These are phyloP conservation scores for Ardeotis arabs DNA, from an alignment of 2,113 vertebrate genomes.

Conservation along the genomic window DNA sequence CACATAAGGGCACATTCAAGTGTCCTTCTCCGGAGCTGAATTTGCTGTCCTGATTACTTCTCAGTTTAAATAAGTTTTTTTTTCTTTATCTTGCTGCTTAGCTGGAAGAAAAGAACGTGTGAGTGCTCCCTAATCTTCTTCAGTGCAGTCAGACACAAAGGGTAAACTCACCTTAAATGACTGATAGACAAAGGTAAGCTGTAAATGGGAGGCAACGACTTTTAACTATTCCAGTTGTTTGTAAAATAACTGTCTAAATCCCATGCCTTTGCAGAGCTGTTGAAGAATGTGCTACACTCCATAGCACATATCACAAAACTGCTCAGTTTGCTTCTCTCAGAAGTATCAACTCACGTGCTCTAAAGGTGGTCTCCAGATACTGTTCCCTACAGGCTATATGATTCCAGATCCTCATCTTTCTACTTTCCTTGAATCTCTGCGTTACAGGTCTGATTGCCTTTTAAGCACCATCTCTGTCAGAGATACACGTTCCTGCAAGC, in stretches of 20 bases:
- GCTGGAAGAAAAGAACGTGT: background rate
- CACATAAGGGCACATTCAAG: background rate
- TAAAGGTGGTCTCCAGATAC: background rate
- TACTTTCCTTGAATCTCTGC: background rate
- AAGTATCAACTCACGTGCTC: background rate
- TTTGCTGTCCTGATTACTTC: background rate
- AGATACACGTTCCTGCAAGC: fast-evolving
- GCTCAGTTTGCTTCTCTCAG: background rate
- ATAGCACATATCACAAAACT: background rate
- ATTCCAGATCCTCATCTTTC: background rate
- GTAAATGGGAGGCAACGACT: background rate
- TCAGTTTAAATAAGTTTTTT: background rate
- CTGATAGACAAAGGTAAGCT: background rate
- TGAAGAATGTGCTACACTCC: background rate
- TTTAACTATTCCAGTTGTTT: background rate
- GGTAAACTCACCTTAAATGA: background rate
- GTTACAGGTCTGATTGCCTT: background rate
- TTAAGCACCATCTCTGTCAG: background rate
- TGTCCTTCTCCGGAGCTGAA: background rate
- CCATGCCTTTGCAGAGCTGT: background rate
- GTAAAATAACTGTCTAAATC: background rate
- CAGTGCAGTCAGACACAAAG: background rate
- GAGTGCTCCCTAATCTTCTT: background rate
- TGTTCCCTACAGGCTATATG: background rate
- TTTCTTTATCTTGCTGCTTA: background rate